Conservation (phyloP, 2,888 invertebrate genomes). For the Drosophila monieri region DNA sequence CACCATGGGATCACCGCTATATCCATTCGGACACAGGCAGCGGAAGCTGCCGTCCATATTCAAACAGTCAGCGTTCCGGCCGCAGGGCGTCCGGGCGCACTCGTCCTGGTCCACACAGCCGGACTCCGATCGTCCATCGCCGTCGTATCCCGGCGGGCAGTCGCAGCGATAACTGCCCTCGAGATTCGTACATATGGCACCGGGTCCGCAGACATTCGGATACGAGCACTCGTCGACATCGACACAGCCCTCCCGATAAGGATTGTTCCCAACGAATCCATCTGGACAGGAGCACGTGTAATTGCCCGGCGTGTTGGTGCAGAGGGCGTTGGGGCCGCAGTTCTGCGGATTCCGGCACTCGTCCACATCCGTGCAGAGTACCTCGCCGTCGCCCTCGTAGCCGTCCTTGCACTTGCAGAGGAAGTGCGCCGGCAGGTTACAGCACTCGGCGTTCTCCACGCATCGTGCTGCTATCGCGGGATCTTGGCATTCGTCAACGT, state of each 20-base stretch:
- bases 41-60: slow-evolving; percentile 91
- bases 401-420: slow-evolving; percentile 96
- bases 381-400: slow-evolving; percentile 95
- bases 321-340: slow-evolving; percentile 92
- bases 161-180: slow-evolving; percentile 93
- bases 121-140: slow-evolving; percentile 88
- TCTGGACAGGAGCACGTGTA: slow-evolving; percentile 93
- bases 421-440: slow-evolving; percentile 96
- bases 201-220: slow-evolving; percentile 90
- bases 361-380: slow-evolving; percentile 94
- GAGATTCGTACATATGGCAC: slow-evolving; percentile 91
- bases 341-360: slow-evolving; percentile 93
- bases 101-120: slow-evolving; percentile 91
- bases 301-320: slow-evolving; percentile 93
- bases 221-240: slow-evolving; percentile 93
- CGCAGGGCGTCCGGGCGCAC: slow-evolving; percentile 90
- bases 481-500: slow-evolving; percentile 97
- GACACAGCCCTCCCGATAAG: slow-evolving; percentile 89
- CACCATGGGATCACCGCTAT: slow-evolving; percentile 90
- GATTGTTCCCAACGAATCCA: slow-evolving; percentile 92
- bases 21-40: slow-evolving; percentile 93
- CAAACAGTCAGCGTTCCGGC: slow-evolving; percentile 91
- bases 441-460: slow-evolving; percentile 96
- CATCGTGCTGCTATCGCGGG: slow-evolving; percentile 93
- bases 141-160: slow-evolving; percentile 92